A percentile compares a stretch with the other conserved stretches of the same genome.
Evolutionary conservation across 2,797 vertebrate genomes (phyloP).

Genomic region (Acipenser ruthenus): DNA sequence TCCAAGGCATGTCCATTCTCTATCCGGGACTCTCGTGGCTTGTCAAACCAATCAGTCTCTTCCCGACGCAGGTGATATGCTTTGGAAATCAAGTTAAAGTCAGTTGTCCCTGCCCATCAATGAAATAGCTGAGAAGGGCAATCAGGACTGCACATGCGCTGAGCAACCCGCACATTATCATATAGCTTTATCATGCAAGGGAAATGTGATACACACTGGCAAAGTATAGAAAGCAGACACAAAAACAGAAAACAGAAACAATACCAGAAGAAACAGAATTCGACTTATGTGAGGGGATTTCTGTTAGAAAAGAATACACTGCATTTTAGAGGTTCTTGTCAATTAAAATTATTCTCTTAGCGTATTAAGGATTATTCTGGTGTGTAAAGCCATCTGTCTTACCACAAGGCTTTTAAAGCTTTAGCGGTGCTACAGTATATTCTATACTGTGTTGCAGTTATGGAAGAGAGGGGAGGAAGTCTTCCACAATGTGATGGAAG

Average conservation of each 20-base stretch:
- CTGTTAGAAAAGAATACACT: background rate
- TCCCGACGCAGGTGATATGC: conserved; percentile 95
- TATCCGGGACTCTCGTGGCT: conserved; percentile 81
- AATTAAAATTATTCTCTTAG: background rate
- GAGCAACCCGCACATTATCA: conserved; percentile 4
- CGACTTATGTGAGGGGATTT: background rate
- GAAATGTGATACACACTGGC: conserved; percentile 22
- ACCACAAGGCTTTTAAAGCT: too few relatives aligned
- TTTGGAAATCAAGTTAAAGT: conserved; percentile 73
- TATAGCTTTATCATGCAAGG: conserved; percentile 27
- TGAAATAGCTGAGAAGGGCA: conserved; percentile 36
- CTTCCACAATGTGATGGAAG: background rate
- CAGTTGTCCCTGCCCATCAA: conserved; percentile 44
- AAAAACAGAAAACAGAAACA: conserved; percentile 16
- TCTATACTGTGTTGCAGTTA: too few relatives aligned
- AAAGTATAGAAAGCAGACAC: conserved; percentile 19
- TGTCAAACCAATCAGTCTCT: conserved; percentile 99
- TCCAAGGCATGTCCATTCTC: conserved; percentile 75
- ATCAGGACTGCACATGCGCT: conserved; percentile 35
- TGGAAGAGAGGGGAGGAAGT: background rate
- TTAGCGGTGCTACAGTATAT: too few relatives aligned
- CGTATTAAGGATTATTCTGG: background rate
- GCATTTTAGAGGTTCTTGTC: background rate
- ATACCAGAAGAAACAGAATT: background rate
- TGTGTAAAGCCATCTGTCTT: too few relatives aligned